A percentile compares a stretch with the other conserved stretches of the same genome.
phyloP scores from a whole-genome alignment of 2,797 vertebrate genomes.

The Periparus ater region DNA sequence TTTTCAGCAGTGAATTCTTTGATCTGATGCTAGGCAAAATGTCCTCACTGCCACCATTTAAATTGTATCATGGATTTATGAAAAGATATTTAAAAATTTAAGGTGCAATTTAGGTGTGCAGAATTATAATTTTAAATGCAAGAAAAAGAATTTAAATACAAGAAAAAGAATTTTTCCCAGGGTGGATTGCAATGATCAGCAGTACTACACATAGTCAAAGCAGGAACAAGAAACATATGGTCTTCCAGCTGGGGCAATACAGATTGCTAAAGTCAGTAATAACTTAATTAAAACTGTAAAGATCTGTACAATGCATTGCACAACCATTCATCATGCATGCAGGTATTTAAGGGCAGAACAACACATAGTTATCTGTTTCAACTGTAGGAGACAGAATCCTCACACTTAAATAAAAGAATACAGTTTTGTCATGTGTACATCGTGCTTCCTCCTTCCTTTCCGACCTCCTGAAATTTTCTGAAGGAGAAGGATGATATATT shows the following conservation, averaged over 20 bases:
- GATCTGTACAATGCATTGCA: background rate
- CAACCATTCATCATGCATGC: background rate
- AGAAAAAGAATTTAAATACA: background rate
- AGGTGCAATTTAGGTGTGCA: background rate
- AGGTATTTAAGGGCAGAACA: background rate
- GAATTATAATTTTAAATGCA: background rate
- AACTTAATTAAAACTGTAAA: background rate
- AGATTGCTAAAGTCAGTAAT: background rate
- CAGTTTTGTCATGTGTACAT: rapidly evolving
- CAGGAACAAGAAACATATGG: background rate
- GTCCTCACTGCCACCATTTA: background rate
- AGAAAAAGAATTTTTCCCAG: background rate
- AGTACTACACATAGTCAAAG: background rate
- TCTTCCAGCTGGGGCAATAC: background rate
- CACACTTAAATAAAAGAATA: background rate
- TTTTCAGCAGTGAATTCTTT: background rate
- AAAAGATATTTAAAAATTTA: background rate
- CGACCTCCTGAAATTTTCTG: background rate
- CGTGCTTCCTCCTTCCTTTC: background rate
- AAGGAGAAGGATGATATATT: background rate
- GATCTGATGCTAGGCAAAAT: background rate
- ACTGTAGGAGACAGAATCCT: background rate
- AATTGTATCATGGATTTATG: background rate
- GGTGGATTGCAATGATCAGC: background rate
- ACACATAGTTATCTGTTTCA: background rate